A percentile compares a stretch with the other conserved stretches of the same genome.
These are phyloP conservation scores for Hofmannophila pseudospretella DNA, from an alignment of 2,888 invertebrate species.

Conservation along the genomic window DNA sequence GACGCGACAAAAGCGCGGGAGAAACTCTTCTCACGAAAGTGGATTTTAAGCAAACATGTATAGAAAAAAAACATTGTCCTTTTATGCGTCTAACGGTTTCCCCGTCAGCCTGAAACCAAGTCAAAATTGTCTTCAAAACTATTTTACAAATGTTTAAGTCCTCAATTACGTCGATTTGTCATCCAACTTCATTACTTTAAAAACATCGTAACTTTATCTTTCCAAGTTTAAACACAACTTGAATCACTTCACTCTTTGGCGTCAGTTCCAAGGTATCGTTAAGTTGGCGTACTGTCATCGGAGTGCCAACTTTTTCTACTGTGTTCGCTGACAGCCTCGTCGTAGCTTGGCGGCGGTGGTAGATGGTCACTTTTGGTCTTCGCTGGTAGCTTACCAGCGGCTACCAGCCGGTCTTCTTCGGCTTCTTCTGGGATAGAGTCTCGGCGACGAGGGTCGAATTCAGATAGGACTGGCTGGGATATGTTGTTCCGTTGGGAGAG, in stretches of 20 bases:
- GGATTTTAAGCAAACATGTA: too few species aligned
- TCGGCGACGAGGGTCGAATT: constrained; percentile 75
- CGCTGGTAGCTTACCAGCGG: constrained; percentile 39
- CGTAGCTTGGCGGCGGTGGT: constrained; percentile 61
- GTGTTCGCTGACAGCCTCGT: constrained; percentile 58
- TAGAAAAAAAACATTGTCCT: too few species aligned
- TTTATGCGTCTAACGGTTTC: too few species aligned
- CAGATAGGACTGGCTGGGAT: constrained; percentile 78
- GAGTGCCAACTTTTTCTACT: constrained; percentile 72
- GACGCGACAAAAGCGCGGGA: too few species aligned
- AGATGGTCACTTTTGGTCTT: constrained; percentile 60
- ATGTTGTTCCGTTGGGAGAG: constrained; percentile 78
- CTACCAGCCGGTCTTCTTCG: constrained; percentile 60
- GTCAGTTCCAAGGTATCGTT: constrained; percentile 17
- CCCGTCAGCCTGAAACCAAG: too few species aligned
- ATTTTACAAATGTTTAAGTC: too few species aligned
- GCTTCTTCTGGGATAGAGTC: constrained; percentile 82
- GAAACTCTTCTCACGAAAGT: too few species aligned
- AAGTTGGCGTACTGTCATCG: constrained; percentile 68
- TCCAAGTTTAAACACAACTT: too few species aligned
- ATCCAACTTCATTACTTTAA: too few species aligned
- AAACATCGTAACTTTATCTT: too few species aligned
- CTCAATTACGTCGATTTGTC: too few species aligned
- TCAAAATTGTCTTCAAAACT: too few species aligned
- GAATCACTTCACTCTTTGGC: not conserved